These are phyloP conservation scores for Cottus gobio DNA, from an alignment of 2,113 vertebrate species.

Conservation along the genomic window DNA sequence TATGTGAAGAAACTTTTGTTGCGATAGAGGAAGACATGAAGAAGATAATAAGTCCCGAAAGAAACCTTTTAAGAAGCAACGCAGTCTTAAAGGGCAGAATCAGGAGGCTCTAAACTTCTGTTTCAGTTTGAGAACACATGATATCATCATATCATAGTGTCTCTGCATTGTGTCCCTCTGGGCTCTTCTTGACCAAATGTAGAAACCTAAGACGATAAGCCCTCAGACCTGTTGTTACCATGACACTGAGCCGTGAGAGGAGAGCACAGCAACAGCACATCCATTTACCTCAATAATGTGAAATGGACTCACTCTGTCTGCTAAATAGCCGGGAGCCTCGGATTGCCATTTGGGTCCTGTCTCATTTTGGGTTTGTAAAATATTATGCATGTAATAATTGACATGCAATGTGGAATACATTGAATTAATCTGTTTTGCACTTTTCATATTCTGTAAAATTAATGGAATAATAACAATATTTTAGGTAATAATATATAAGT, in stretches of 20 bases:
- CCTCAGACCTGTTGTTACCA: constrained; percentile 61
- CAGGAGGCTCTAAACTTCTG: background rate
- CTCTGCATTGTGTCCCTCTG: background rate
- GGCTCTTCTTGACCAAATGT: background rate
- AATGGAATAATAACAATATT: background rate
- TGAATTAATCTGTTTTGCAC: background rate
- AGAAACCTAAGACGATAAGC: constrained; percentile 22
- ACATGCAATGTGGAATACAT: background rate
- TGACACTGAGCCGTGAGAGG: constrained; percentile 48
- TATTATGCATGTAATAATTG: background rate
- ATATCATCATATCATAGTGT: background rate
- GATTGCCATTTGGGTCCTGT: background rate
- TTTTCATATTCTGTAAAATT: background rate
- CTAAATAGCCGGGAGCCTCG: constrained; percentile 16
- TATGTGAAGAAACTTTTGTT: background rate
- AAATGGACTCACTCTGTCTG: background rate
- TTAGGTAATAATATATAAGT: background rate
- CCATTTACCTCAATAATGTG: constrained; percentile 32
- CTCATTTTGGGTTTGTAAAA: background rate
- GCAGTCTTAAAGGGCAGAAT: background rate
- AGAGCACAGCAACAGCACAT: constrained; percentile 43
- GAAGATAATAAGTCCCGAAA: background rate
- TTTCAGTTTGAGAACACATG: background rate
- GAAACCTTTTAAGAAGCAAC: background rate
- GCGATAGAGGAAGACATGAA: background rate